Evolutionary conservation across 2,113 vertebrate species (phyloP), one percentile per base, ranked within the genome.

Genomic region (Tenrec ecaudatus): DNA sequence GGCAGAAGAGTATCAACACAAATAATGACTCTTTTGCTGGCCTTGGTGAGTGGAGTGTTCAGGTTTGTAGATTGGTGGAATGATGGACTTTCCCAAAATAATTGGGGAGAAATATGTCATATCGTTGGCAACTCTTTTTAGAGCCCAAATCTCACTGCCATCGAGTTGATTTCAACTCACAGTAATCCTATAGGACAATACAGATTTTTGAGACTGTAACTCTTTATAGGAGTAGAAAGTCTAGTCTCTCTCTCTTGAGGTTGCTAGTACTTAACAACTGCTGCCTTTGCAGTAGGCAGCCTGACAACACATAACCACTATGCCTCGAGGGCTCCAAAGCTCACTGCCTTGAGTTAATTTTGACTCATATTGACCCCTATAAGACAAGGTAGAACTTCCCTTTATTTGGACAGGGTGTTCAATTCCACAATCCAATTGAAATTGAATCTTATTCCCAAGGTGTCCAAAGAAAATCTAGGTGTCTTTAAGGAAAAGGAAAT

Each of bases 401-500:
- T n/a, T 6, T 68, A 62, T 68, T 85, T 77, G 29, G 62, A 90
- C 7, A 78, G 6, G 14, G 76, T 22, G 86, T 53, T n/a, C 8
- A 88, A 82, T 88, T 83, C 25, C 17, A 23, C 82, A 82, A 88
- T 68, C 31, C 62, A 76, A n/a, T 62, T 82, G 82, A 29, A 75
- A 12, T 40, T 86, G 27, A 38, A 53, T 78, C 60, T 89, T 82
- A 57, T 79, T 64, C 75, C 40, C 40, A 58, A 22, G 31, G 53
- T 91, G n/a, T 77, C 29, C 15, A 86, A 69, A 78, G 0, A 86
- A 92, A 6, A 93, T 23, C 22, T 91, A 29, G n/a, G 3, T 90
- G n/a, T 77, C n/a, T 90, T 85, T 85, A 58, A 88, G 66, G 31
- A 16, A 29, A 85, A 96, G 43, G 33, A 86, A 68, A 75, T 31